Base-by-base conservation (phyloP, 2,888 invertebrate species). In the Tromatobia lineatoria region DNA sequence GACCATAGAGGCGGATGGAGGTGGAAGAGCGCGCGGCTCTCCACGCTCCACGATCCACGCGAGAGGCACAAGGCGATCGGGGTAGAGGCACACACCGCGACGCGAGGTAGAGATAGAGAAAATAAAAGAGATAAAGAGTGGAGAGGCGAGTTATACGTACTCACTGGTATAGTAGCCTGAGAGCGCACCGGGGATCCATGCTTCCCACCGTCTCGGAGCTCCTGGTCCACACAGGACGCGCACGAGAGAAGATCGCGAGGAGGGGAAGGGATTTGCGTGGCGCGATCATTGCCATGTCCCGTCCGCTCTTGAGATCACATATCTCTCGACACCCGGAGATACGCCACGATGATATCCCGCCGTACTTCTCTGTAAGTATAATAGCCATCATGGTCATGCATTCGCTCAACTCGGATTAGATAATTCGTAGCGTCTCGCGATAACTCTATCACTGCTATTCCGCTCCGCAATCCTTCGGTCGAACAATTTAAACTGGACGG, bases 161-260 rank as follows among this genome's bases (percentile, higher is more conserved):
- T 75, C 79, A 81, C 78, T 66, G 74, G 84, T 78, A 79, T 83
- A 77, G 80, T 84, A 85, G 84, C 81, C 71, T 81, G 83, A 84
- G 78, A 84, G 75, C 84, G 69, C 81, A 84, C 84, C 84, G 71
- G 84, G 78, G 81, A 82, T 79, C 75, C 81, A 71, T 80, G 84
- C 79, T 85, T 85, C 84, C 84, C 84, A 85, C 84, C 84, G 84
- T 82, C 81, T 70, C 57, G 47, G 78, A 85, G 81, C 84, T 85
- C 83, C 77, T 25, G 80, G 73, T 80, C 80, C 76, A 61, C 34
- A 34, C 66, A 23, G 69, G 59, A 81, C 71, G 74, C 66, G 78
- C 74, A 66, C 66, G 52, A 70, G 74, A 78, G 70, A 75, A 75
- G 75, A 79, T 42, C 38, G 20, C 13, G 69, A 52, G 10, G 66